A percentile compares a stretch with the other conserved stretches of the same genome.
These are phyloP conservation scores for Montipora foliosa DNA, from an alignment of 64 coral and sea anemone genomes.

Conservation along the genomic window DNA sequence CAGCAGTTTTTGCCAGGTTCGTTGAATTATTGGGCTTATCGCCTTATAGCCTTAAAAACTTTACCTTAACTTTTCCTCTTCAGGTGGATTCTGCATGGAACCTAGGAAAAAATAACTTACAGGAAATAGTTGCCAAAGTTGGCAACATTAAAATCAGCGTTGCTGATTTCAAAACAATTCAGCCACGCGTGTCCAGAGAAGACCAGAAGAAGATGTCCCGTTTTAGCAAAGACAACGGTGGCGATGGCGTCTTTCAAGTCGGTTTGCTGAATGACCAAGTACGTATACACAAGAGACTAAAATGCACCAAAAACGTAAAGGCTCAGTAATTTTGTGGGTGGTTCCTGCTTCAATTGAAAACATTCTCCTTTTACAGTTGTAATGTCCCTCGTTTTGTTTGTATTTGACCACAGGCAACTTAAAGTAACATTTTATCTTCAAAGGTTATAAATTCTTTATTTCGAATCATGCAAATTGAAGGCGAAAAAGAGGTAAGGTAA, in stretches of 20 bases:
- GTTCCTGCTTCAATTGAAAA: too few species aligned
- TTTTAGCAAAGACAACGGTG: too few species aligned
- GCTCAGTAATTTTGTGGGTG: too few species aligned
- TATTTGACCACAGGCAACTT: neutral
- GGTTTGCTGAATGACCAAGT: slow-evolving; percentile 1
- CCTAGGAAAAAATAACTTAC: neutral
- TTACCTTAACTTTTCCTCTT: neutral
- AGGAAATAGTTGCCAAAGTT: neutral
- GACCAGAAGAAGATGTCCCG: neutral
- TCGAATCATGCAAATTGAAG: neutral
- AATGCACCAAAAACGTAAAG: too few species aligned
- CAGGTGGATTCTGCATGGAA: slow-evolving; percentile 6
- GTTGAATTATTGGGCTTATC: neutral
- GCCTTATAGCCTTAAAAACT: neutral
- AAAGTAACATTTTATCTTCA: neutral
- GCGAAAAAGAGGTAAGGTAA: neutral
- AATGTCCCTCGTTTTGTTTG: too few species aligned
- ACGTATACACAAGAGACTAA: neutral
- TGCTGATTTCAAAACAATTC: slow-evolving; percentile 2
- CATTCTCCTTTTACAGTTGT: too few species aligned
- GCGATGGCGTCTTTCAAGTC: too few species aligned
- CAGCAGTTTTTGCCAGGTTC: too few species aligned
- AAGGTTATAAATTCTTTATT: neutral
- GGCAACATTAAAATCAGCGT: neutral
- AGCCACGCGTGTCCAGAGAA: too few species aligned